phyloP scores from a whole-genome alignment of 1,140 invertebrate species.

The Drosophila baimaii region DNA sequence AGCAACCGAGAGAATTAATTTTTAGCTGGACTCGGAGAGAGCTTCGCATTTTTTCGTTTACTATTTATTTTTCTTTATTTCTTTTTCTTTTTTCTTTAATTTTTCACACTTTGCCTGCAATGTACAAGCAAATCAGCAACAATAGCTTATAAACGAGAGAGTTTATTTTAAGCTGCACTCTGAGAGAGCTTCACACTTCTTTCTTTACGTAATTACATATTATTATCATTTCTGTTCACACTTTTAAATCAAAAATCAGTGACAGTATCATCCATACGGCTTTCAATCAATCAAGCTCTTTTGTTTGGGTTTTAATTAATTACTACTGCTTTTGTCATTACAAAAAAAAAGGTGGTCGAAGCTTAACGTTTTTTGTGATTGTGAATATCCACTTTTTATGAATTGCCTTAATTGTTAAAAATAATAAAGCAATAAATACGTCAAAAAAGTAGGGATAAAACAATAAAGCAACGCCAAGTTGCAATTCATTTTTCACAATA shows the following conservation, averaged over 20 bases:
- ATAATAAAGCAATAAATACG: conserved; percentile 60
- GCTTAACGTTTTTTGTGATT: conserved; percentile 23
- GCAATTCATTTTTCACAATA: conserved; percentile 61
- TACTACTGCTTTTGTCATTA: conserved; percentile 6
- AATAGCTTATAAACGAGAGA: not conserved
- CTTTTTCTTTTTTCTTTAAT: too few species aligned
- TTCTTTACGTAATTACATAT: not conserved
- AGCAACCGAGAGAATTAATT: too few species aligned
- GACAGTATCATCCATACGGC: conserved; percentile 13
- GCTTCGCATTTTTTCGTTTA: too few species aligned
- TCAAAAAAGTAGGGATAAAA: conserved; percentile 40
- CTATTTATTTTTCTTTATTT: too few species aligned
- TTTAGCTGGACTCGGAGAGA: too few species aligned
- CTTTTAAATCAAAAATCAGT: conserved; percentile 29
- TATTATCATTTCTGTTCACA: conserved; percentile 4
- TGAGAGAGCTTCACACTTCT: not conserved
- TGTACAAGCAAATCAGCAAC: not conserved
- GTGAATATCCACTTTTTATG: conserved; percentile 31
- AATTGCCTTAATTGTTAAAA: conserved; percentile 53
- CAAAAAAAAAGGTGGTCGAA: not conserved
- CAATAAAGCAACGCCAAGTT: conserved; percentile 55
- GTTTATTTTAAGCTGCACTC: not conserved
- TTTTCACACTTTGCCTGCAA: not conserved
- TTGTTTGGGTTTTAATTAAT: conserved; percentile 39
- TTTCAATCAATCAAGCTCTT: conserved; percentile 35